Conservation (phyloP, 2,113 vertebrate species). For the Burhinus bistriatus region DNA sequence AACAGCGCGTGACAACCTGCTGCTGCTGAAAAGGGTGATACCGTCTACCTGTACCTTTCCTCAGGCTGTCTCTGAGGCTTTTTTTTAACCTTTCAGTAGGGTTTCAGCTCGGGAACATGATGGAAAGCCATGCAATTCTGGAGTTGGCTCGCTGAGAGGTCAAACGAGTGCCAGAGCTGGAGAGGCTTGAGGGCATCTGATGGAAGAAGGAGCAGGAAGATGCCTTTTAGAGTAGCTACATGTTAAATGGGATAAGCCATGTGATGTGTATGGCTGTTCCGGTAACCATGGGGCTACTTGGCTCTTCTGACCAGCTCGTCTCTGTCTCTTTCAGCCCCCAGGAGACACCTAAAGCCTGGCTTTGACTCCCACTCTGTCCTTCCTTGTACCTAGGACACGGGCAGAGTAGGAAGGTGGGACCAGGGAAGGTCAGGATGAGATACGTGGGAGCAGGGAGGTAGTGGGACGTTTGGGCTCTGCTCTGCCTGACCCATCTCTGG, state of each 20-base stretch:
- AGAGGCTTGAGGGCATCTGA: background rate
- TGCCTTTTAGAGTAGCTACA: background rate
- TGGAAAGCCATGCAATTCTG: background rate
- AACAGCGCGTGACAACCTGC: background rate
- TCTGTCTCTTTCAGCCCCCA: background rate
- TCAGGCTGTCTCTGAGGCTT: background rate
- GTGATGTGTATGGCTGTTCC: background rate
- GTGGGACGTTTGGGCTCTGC: accelerated
- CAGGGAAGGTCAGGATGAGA: background rate
- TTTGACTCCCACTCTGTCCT: background rate
- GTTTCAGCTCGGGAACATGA: background rate
- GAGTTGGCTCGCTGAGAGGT: background rate
- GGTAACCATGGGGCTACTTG: background rate
- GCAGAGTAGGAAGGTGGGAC: background rate
- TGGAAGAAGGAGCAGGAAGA: background rate
- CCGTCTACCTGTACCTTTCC: background rate
- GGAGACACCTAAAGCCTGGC: background rate
- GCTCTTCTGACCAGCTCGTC: background rate
- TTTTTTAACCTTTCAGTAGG: background rate
- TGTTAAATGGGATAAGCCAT: background rate
- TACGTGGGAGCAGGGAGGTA: background rate
- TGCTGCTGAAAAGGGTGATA: background rate
- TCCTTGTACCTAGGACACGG: background rate
- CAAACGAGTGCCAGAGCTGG: background rate
- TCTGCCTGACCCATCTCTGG: background rate